Base-by-base conservation (phyloP, 2,888 invertebrate species). In the Fragum whitleyi region DNA sequence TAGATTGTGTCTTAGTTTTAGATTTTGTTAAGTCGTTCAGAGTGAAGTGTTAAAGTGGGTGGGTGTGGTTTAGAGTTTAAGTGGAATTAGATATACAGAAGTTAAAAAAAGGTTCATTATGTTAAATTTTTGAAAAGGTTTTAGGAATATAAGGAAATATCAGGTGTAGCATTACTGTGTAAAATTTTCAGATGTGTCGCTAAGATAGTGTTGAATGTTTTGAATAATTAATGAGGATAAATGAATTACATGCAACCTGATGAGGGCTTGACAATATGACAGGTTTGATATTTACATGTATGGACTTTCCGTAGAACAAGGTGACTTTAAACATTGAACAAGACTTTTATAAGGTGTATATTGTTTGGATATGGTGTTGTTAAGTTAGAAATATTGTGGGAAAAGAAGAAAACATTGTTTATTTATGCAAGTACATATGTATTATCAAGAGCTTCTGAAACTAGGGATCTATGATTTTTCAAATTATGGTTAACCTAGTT, bases 211-310 rank as follows among this genome's bases (percentile, higher is more conserved):
- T 42, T 14, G 26, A 65, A 42, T 65, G 42, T 21, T 28, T 42
- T 65, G 65, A 65, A 65, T 65, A 65, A 65, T 42, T 65, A 65
- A 65, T 65, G 65, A 65, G 42, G 39, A 65, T 65, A 65, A 65
- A 42, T 39, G 65, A 65, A 65, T 61, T 65, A 65, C 23, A 21
- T 42, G 42, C 11, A 65, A 65, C 65, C 11, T 39, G 28, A 61
- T 61, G 61, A 61, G 29, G 23, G 57, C 57, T 57, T 19, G 47
- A 47, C 47, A 47, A 19, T 14, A n/a, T 47, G 47, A 47, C 47
- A 47, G n/a, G n/a, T 47, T 47, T 47, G 47, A 47, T n/a, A 47
- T 47, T 9, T 16, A 47, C 47, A 47, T n/a, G n/a, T 47, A n/a
- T 5, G 14, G 47, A 47, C 32, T 36, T 36, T 36, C 32, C 3